Percentiles rank a stretch among this genome's conserved stretches.
phyloP scores from a whole-genome alignment of 2,797 vertebrate genomes.

The Natrix natrix region DNA sequence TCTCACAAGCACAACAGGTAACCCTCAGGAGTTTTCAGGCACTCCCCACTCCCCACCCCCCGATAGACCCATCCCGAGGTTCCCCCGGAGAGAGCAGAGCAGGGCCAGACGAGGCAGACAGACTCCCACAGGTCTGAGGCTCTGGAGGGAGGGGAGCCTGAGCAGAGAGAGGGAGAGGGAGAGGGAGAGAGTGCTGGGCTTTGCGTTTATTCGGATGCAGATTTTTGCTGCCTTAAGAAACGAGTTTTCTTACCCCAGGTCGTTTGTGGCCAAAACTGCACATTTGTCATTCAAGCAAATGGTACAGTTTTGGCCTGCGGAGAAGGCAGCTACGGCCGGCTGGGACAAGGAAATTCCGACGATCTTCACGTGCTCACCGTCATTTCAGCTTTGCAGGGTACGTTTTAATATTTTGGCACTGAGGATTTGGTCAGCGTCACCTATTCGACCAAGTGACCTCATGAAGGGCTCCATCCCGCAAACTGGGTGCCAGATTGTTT shows the following conservation, averaged over 20 bases:
- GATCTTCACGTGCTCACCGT: conserved; percentile 94
- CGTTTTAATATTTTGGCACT: neutral
- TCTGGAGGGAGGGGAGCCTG: neutral
- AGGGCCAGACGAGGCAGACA: rapidly evolving
- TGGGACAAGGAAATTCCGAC: conserved; percentile 94
- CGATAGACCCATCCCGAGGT: neutral
- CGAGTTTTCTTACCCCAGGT: conserved; percentile 69
- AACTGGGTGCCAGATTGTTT: neutral
- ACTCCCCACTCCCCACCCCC: too few species aligned
- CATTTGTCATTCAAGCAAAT: conserved; percentile 93
- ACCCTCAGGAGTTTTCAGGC: neutral
- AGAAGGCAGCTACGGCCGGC: conserved; percentile 93
- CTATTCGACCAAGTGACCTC: neutral
- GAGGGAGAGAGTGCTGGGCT: neutral
- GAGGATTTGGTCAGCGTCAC: rapidly evolving
- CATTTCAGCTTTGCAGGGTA: conserved; percentile 96
- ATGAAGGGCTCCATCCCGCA: neutral
- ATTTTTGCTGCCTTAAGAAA: neutral
- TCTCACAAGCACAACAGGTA: conserved; percentile 97
- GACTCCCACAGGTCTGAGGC: neutral
- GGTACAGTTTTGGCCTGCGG: conserved; percentile 92
- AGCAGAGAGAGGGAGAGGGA: too few species aligned
- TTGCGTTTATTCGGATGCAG: neutral
- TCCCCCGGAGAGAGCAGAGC: neutral
- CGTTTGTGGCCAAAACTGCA: conserved; percentile 94